phyloP scores from a whole-genome alignment of 2,113 vertebrate genomes.

The Chaetops frenatus region DNA sequence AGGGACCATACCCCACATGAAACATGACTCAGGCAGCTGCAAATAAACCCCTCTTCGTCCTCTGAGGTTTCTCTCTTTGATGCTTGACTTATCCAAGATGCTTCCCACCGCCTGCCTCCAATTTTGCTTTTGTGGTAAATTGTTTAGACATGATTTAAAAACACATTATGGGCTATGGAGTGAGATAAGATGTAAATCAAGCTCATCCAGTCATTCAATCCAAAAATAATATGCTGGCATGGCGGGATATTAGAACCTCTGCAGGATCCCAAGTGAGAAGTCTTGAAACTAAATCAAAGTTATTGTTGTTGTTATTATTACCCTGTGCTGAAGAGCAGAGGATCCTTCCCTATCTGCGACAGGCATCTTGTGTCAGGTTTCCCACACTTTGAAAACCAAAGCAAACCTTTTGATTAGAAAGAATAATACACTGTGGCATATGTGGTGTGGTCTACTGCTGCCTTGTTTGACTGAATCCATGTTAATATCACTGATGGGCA shows the following conservation, averaged over 20 bases:
- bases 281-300: constrained; percentile 56
- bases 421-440: constrained; percentile 41
- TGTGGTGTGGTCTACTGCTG: constrained; percentile 39
- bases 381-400: constrained; percentile 61
- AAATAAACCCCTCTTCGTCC: constrained; percentile 45
- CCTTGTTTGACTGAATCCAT: neutral
- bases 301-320: constrained; percentile 45
- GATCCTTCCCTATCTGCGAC: constrained; percentile 44
- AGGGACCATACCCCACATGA: constrained; percentile 45
- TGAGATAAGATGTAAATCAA: constrained; percentile 63
- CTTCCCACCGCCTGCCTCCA: constrained; percentile 41
- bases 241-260: constrained; percentile 23
- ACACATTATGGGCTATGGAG: constrained; percentile 40
- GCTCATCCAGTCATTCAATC: constrained; percentile 60
- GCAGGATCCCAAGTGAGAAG: constrained; percentile 55
- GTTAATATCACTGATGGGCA: neutral
- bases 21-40: constrained; percentile 61
- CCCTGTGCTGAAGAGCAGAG: neutral
- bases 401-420: constrained; percentile 51
- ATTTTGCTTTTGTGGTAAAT: constrained; percentile 45
- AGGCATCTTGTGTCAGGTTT: constrained; percentile 62
- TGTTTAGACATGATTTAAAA: constrained; percentile 64
- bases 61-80: constrained; percentile 60
- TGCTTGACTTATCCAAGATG: constrained; percentile 50
- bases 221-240: constrained; percentile 59